A percentile compares a stretch with the other conserved stretches of the same genome.
Evolutionary conservation across 2,797 vertebrate species (phyloP).

Genomic region (Neosalanx taihuensis): DNA sequence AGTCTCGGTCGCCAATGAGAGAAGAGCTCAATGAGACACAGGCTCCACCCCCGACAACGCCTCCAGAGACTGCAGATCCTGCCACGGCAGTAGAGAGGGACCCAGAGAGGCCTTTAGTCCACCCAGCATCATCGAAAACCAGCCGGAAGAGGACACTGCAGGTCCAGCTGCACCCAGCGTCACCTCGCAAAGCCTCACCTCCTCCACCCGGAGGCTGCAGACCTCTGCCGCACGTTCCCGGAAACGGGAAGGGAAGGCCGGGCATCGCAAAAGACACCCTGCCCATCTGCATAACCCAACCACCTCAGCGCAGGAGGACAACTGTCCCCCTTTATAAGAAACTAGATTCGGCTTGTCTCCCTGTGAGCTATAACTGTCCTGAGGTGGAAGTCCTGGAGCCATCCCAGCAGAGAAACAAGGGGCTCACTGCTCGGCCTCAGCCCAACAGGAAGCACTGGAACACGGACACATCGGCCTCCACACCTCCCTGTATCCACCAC

Average conservation of each 20-base stretch:
- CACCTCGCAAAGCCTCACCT: not conserved
- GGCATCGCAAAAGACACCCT: not conserved
- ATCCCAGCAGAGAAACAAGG: not conserved
- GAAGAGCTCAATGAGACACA: not conserved
- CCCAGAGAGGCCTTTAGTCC: not conserved
- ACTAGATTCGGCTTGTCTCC: not conserved
- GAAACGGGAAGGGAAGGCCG: not conserved
- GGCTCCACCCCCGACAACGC: not conserved
- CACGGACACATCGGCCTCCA: not conserved
- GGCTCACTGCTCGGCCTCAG: not conserved
- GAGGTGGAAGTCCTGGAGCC: not conserved
- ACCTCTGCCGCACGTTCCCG: not conserved
- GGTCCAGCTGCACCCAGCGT: not conserved
- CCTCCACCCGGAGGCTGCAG: not conserved
- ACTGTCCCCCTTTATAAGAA: not conserved
- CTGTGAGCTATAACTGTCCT: not conserved
- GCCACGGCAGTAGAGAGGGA: not conserved
- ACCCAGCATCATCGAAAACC: rapidly evolving
- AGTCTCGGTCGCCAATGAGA: not conserved
- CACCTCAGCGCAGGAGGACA: not conserved
- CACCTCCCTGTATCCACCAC: not conserved
- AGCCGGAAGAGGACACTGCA: not conserved
- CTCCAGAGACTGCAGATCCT: not conserved
- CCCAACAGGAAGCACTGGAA: not conserved
- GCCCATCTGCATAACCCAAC: not conserved